Base-by-base conservation (phyloP, 2,888 invertebrate genomes). In the Cataglyphis rosenhaueri region DNA sequence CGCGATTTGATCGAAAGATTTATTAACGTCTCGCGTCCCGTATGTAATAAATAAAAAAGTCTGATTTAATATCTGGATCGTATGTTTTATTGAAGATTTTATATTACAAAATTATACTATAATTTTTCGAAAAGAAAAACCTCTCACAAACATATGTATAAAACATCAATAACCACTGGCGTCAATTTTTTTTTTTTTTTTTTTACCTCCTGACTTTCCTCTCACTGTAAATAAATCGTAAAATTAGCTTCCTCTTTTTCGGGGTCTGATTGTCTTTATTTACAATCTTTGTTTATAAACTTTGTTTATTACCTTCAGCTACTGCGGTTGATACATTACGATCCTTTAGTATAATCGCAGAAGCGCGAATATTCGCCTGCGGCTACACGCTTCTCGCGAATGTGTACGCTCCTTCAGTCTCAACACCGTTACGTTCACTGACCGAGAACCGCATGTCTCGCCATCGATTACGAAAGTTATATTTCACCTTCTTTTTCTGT, bases 351-450 rank as follows among this genome's bases (percentile, higher is more conserved):
- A 38, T 62, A 70, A 78, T 78, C 48, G 52, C 44, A 25, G 66
- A 35, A 44, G 57, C 15, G 41, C 55, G 38, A 76, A 66, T 65
- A 44, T 52, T 66, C 41, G 68, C 68, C 70, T 3, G 35, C 32
- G 59, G 59, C 70, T n/a, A 44, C 6, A 35, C 41, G 44, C 44
- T 70, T 12, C 41, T 59, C 71, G 8, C 48, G 73, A 71, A 59
- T 52, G 44, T 25, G 66, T 79, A 75, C 81, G 71, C 66, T 83
- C 79, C 84, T 82, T 82, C 62, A 38, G 61, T 12, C 41, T 70
- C 82, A 84, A 86, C 86, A 90, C 92, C 92, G 92, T 92, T 93
- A 92, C 92, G 93, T 92, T 93, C 93, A 92, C 91, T 92, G 93
- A 92, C 92, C 93, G 92, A 91, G 88, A 90, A 89, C 87, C 76